phyloP scores from a whole-genome alignment of 2,888 invertebrate genomes.

The Lasius fuliginosus region DNA sequence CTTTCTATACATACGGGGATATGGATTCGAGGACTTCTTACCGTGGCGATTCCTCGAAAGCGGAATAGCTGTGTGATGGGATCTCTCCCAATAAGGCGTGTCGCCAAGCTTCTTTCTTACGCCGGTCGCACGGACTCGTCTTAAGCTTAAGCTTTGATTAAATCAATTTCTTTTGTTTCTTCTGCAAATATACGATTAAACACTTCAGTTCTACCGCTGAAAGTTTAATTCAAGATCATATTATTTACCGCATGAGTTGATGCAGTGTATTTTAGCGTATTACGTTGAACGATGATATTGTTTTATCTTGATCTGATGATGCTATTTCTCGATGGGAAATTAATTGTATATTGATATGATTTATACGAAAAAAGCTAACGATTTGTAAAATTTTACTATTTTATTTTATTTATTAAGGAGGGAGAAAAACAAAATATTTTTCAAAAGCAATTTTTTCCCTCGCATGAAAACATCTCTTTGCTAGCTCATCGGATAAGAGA shows the following conservation, averaged over 20 bases:
- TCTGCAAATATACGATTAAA: neutral
- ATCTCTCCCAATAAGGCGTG: neutral
- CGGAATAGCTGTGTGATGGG: conserved; percentile 23
- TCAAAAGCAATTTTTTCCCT: neutral
- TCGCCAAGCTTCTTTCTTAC: neutral
- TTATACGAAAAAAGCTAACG: neutral
- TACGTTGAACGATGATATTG: neutral
- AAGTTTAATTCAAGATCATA: neutral
- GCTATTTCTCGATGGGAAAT: neutral
- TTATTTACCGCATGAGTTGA: neutral
- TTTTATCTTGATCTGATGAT: neutral
- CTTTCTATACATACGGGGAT: conserved; percentile 49
- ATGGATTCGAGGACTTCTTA: conserved; percentile 60
- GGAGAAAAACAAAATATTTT: neutral
- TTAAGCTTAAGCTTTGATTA: conserved; percentile 5
- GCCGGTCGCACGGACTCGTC: neutral
- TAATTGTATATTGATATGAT: neutral
- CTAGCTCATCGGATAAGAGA: conserved; percentile 34
- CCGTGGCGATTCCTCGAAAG: conserved; percentile 57
- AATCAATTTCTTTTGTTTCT: neutral
- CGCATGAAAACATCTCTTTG: neutral
- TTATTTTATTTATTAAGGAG: neutral
- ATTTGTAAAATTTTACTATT: neutral
- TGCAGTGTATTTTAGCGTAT: neutral
- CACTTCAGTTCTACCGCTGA: neutral